Evolutionary conservation across 2,888 invertebrate genomes (phyloP).

Genomic region (Aricia artaxerxes): DNA sequence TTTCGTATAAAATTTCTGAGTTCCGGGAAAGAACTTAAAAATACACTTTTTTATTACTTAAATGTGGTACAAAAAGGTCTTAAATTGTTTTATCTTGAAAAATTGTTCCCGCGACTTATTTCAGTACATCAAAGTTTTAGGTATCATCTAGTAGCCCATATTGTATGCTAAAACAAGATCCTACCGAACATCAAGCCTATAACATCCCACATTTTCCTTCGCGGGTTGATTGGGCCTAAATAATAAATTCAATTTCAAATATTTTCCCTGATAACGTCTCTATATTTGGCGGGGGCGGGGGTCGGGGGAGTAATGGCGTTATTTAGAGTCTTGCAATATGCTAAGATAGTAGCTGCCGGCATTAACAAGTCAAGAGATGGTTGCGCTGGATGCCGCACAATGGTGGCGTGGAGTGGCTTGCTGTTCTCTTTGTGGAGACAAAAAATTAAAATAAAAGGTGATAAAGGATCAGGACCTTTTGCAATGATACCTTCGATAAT

Average conservation of each 20-base stretch:
- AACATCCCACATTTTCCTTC: constrained; percentile 44
- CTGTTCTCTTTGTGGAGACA: too few relatives aligned
- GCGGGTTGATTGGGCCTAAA: constrained; percentile 67
- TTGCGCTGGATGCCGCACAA: constrained; percentile 54
- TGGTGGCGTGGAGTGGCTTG: constrained; percentile 48
- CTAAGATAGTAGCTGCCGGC: constrained; percentile 78
- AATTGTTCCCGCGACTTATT: too few relatives aligned
- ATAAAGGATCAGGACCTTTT: too few relatives aligned
- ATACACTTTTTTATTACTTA: not conserved
- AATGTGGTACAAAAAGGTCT: too few relatives aligned
- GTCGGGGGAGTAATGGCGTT: constrained; percentile 72
- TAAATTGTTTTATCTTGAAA: not conserved
- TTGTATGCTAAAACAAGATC: constrained; percentile 18
- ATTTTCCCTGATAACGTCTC: constrained; percentile 70
- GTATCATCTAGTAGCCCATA: too few relatives aligned
- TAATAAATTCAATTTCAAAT: constrained; percentile 79
- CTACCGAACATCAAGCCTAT: constrained; percentile 34
- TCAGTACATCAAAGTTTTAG: too few relatives aligned
- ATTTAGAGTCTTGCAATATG: constrained; percentile 79
- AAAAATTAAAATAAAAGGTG: too few relatives aligned
- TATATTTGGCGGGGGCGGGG: constrained; percentile 60
- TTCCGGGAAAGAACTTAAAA: too few relatives aligned
- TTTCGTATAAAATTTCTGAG: too few relatives aligned
- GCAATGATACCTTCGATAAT: too few relatives aligned
- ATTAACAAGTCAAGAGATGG: constrained; percentile 80